Evolutionary conservation across 2,797 vertebrate species (phyloP), one percentile per base, ranked within the genome.

Genomic region (Anomalospiza imberbis): DNA sequence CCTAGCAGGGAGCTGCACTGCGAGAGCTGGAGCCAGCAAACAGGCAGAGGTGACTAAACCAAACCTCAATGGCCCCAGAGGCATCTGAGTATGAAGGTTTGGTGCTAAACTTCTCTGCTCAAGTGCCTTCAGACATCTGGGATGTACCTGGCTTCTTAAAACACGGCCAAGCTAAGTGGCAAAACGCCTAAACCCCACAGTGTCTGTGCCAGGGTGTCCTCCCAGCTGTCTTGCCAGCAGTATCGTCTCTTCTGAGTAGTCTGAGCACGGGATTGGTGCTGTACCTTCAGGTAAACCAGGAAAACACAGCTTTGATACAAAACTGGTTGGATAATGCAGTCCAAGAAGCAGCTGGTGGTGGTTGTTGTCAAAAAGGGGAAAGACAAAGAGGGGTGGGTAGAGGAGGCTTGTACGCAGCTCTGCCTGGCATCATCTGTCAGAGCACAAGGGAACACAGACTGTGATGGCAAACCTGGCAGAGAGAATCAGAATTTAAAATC

Each of bases 171-270:
- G 18, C 7, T 6, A 34, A 80, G 57, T 6, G 47, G 22, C 22
- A 77, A 73, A 82, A 51, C 3, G 6, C 17, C 9, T 65, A 31
- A 74, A 67, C 5, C 1, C 42, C 20, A 6, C 0, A 0, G n/a
- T n/a, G 10, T 48, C 58, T 74, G 32, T 55, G 36, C 18, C 67
- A 73, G 36, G 31, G 7, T 58, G 51, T 50, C n/a, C n/a, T 78
- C 12, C 16, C 26, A 29, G 18, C 7, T 57, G 18, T 17, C 58
- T 36, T 62, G 51, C 17, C 47, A 84, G 58, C 34, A 92, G 48
- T 65, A 88, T n/a, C 53, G 18, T 58, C 40, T 57, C 72, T 62
- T 75, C 44, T 71, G 66, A 53, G 65, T 53, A 22, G 16, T 61
- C 45, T 74, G 40, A 32, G 42, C 29, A 16, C 1, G 1, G 45